Evolutionary conservation across 1,140 invertebrate genomes (phyloP).

Genomic region (Pseudomyrmex pallidus): DNA sequence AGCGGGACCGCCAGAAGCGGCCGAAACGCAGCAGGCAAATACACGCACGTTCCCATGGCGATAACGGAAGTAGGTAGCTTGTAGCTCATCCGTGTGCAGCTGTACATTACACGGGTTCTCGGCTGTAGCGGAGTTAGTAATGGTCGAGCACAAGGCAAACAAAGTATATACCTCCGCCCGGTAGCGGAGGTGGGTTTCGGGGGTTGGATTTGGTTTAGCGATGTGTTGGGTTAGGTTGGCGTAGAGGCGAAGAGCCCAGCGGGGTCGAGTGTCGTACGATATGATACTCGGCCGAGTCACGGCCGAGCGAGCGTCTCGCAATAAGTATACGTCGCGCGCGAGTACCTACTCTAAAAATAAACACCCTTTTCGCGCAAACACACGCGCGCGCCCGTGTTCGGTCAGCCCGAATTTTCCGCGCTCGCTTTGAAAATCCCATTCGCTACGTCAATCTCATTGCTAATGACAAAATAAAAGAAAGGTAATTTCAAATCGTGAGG

Average conservation of each 20-base stretch:
- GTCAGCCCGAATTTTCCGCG: background rate
- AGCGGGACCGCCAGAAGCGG: slow-evolving; percentile 50
- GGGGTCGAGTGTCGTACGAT: slow-evolving; percentile 78
- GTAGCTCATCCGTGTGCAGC: slow-evolving; percentile 63
- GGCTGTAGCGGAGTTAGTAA: slow-evolving; percentile 72
- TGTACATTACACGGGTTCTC: slow-evolving; percentile 66
- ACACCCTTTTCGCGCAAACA: slow-evolving; percentile 56
- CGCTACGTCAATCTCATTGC: background rate
- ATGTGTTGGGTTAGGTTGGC: slow-evolving; percentile 76
- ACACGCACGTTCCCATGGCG: slow-evolving; percentile 24
- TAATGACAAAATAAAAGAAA: background rate
- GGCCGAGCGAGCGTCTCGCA: slow-evolving; percentile 66
- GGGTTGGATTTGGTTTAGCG: slow-evolving; percentile 63
- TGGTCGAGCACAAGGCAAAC: slow-evolving; percentile 77
- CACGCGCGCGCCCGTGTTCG: slow-evolving; percentile 25
- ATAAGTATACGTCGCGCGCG: slow-evolving; percentile 52
- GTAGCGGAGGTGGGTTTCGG: slow-evolving; percentile 39
- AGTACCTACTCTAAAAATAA: slow-evolving; percentile 73
- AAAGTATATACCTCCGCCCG: slow-evolving; percentile 70
- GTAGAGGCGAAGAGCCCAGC: slow-evolving; percentile 34
- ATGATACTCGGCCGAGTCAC: slow-evolving; percentile 74
- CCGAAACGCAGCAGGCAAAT: slow-evolving; percentile 66
- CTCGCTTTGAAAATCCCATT: background rate
- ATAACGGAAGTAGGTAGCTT: slow-evolving; percentile 23
- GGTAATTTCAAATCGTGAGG: slow-evolving; percentile 24